phyloP scores from a whole-genome alignment of 2,888 invertebrate genomes.

The Gasteruption jaculator region DNA sequence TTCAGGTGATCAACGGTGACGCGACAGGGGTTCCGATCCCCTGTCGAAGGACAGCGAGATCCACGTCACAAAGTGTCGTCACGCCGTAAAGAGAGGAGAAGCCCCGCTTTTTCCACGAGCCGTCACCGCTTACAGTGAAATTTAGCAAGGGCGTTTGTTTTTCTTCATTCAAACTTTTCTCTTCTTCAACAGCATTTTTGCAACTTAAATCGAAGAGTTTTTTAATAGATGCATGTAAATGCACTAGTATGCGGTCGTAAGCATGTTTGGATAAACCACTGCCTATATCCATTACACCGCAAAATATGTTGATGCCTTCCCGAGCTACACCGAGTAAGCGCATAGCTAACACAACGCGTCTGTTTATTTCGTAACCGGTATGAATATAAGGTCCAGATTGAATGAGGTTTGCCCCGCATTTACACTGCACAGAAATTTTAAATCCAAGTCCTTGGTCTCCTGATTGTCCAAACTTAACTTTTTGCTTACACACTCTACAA shows the following conservation, averaged over 20 bases:
- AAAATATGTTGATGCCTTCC: slow-evolving; percentile 9
- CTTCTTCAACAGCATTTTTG: slow-evolving; percentile 4
- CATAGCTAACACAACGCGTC: slow-evolving; percentile 6
- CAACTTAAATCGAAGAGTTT: slow-evolving; percentile 6
- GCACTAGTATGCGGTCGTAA: slow-evolving; percentile 2
- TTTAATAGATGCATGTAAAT: slow-evolving; percentile 1
- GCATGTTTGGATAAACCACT: neutral
- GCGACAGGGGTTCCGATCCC: too few species aligned
- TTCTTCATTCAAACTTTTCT: slow-evolving; percentile 1
- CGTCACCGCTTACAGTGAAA: too few species aligned
- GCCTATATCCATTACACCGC: slow-evolving; percentile 7
- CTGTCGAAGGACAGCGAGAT: too few species aligned
- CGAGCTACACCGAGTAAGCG: slow-evolving; percentile 9
- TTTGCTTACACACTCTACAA: neutral
- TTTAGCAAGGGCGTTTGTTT: slow-evolving; percentile 1
- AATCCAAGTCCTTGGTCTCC: slow-evolving; percentile 3
- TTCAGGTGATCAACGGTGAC: too few species aligned
- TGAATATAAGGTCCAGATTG: slow-evolving; percentile 2
- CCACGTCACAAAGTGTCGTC: too few species aligned
- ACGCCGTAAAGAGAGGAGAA: too few species aligned
- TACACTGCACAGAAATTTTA: slow-evolving; percentile 1
- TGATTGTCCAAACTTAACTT: slow-evolving; percentile 9
- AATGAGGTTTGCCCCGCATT: slow-evolving; percentile 4
- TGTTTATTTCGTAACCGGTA: slow-evolving; percentile 5
- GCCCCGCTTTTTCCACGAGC: too few species aligned